Evolutionary conservation across 2,797 vertebrate species (phyloP).

Genomic region (Myripristis jacobus): DNA sequence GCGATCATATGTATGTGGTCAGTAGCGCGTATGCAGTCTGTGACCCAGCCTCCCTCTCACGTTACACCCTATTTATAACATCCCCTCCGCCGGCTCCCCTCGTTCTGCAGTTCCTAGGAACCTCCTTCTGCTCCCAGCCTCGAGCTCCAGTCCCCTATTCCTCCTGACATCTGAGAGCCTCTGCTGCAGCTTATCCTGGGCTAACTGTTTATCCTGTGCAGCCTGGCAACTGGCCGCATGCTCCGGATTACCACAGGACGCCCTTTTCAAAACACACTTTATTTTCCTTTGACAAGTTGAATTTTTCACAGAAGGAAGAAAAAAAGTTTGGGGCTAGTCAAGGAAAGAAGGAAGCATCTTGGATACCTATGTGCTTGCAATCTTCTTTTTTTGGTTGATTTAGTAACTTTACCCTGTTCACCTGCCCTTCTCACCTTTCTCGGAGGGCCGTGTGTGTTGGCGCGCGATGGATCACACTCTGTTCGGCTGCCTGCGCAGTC

Average conservation of each 20-base stretch:
- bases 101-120: conserved; percentile 89
- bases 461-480: conserved; percentile 97
- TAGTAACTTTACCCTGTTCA: conserved; percentile 42
- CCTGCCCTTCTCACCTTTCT: conserved; percentile 77
- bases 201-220: conserved; percentile 83
- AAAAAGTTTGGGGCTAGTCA: conserved; percentile 56
- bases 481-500: conserved; percentile 98
- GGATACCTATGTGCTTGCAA: conserved; percentile 75
- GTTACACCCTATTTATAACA: conserved; percentile 99
- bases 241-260: conserved; percentile 88
- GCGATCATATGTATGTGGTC: conserved; percentile 91
- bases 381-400: conserved; percentile 53
- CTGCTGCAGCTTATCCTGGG: conserved; percentile 84
- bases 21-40: conserved; percentile 86
- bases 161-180: conserved; percentile 89
- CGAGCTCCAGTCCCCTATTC: conserved; percentile 75
- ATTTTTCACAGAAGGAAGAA: conserved; percentile 48
- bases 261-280: conserved; percentile 62
- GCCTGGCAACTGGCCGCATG: conserved; percentile 84
- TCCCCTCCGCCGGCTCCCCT: conserved; percentile 89
- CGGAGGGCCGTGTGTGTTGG: conserved; percentile 75
- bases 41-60: conserved; percentile 99
- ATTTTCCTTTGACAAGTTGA: conserved; percentile 41
- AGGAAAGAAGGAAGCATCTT: conserved; percentile 73
- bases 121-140: conserved; percentile 89